Percentiles rank a stretch among this genome's conserved stretches.
Conservation (phyloP, 2,888 invertebrate species). For the Dynastes maya region DNA sequence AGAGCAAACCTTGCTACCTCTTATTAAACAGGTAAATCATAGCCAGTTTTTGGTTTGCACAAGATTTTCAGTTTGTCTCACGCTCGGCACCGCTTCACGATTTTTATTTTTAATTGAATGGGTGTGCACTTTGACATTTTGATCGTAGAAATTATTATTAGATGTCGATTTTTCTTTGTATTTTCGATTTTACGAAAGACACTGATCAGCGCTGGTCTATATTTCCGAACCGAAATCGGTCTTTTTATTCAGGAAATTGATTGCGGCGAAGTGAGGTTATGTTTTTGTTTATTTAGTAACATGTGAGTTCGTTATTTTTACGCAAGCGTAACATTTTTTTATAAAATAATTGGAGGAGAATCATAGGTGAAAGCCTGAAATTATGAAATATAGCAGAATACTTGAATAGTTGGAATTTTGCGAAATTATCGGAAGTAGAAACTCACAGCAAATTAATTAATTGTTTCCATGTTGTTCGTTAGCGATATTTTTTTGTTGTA, state of each 20-base stretch:
- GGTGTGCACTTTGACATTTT: slow-evolving; percentile 62
- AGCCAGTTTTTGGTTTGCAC: slow-evolving; percentile 50
- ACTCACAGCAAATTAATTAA: too few relatives aligned
- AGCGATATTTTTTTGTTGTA: too few relatives aligned
- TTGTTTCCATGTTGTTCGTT: too few relatives aligned
- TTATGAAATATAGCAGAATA: too few relatives aligned
- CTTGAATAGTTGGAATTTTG: background rate
- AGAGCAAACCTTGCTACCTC: slow-evolving; percentile 93
- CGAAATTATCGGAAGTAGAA: too few relatives aligned
- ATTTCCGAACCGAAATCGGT: background rate
- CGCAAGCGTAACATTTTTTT: slow-evolving; percentile 58
- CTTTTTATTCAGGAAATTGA: slow-evolving; percentile 24
- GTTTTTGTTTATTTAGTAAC: slow-evolving; percentile 61
- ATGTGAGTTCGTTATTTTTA: slow-evolving; percentile 59
- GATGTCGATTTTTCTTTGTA: slow-evolving; percentile 15
- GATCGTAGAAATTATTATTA: slow-evolving; percentile 36
- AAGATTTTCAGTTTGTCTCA: slow-evolving; percentile 46
- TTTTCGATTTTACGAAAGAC: slow-evolving; percentile 1
- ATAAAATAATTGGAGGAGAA: slow-evolving; percentile 33
- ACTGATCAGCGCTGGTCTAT: background rate
- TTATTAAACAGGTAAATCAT: slow-evolving; percentile 90
- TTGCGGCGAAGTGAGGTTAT: slow-evolving; percentile 56
- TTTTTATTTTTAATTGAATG: slow-evolving; percentile 53
- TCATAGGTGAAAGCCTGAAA: background rate
- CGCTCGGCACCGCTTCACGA: slow-evolving; percentile 46